A percentile compares a stretch with the other conserved stretches of the same genome.
phyloP scores from a whole-genome alignment of 1,140 invertebrate genomes.

The Trichonephila inaurata region DNA sequence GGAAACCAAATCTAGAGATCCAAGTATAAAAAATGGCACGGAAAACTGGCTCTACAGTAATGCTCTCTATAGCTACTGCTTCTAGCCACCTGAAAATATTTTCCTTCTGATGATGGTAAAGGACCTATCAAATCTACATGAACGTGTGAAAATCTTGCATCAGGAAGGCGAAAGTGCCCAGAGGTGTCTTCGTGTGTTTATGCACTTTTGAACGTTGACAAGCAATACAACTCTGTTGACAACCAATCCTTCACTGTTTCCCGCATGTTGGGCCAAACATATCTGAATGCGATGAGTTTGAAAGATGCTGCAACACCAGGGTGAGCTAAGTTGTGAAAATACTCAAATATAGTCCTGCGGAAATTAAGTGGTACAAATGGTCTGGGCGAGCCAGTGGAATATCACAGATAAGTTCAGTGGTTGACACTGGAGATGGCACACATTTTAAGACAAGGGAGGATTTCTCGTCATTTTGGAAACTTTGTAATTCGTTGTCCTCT shows the following conservation, averaged over 20 bases:
- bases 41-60: constrained; percentile 80
- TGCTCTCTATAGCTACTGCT: constrained; percentile 22
- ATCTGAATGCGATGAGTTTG: background rate
- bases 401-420: background rate
- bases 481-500: background rate
- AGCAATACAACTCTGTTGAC: background rate
- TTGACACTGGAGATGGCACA: background rate
- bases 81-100: no score
- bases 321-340: no score
- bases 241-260: background rate
- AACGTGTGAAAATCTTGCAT: constrained; percentile 76
- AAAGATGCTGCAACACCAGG: no score
- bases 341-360: no score
- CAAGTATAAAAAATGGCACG: constrained; percentile 79
- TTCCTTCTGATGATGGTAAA: constrained; percentile 77
- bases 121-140: constrained; percentile 83
- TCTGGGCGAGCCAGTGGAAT: background rate
- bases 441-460: background rate
- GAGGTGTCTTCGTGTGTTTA: background rate
- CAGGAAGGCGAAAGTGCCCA: background rate
- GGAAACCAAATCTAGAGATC: constrained; percentile 80
- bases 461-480: background rate
- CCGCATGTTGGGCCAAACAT: background rate
- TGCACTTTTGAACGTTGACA: background rate
- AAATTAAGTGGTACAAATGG: no score